Evolutionary conservation across 2,113 vertebrate species (phyloP).

Genomic region (Hyla sarda): DNA sequence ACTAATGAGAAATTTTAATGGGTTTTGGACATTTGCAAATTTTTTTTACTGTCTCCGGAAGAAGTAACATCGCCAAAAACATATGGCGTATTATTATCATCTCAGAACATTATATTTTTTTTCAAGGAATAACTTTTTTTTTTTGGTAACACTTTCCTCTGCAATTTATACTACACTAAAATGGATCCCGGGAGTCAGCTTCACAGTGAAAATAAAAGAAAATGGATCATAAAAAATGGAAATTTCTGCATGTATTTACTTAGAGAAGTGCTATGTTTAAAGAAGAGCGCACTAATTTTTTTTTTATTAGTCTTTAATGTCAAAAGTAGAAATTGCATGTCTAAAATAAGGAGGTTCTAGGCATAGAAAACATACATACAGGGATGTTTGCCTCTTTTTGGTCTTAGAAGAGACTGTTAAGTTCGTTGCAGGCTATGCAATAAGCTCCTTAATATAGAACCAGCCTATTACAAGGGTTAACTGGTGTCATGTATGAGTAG

Average conservation of each 20-base stretch:
- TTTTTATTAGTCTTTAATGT: not conserved
- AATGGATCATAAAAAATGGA: conserved; percentile 37
- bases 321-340: not conserved
- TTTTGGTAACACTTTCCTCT: conserved; percentile 3
- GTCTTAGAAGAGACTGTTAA: too few species aligned
- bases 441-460: too few species aligned
- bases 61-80: conserved; percentile 35
- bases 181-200: conserved; percentile 25
- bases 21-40: conserved; percentile 40
- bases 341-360: not conserved
- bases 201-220: not conserved
- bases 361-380: too few species aligned
- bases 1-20: conserved; percentile 34
- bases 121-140: conserved; percentile 5
- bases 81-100: conserved; percentile 45
- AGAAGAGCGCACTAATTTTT: not conserved
- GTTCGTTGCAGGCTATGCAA: too few species aligned
- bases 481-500: too few species aligned
- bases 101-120: conserved; percentile 23
- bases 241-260: conserved; percentile 6
- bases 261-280: conserved; percentile 18
- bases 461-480: too few species aligned
- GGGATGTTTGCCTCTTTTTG: too few species aligned
- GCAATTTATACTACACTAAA: conserved; percentile 21
- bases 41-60: conserved; percentile 13